Conservation (phyloP, 2,797 vertebrate species). For the Threskiornis aethiopicus region DNA sequence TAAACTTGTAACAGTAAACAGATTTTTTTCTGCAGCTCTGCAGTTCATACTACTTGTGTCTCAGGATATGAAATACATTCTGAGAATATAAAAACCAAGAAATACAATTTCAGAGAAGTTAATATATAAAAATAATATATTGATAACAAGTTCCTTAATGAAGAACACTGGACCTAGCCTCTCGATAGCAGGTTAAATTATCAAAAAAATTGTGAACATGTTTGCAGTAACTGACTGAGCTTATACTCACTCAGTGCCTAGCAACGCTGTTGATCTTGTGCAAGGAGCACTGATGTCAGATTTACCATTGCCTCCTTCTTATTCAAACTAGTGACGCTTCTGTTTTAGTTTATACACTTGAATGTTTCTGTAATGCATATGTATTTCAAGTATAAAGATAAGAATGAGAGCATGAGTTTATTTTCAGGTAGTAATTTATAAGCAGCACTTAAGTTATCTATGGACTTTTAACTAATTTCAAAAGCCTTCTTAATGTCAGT, state of each 20-base stretch:
- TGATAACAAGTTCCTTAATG: background rate
- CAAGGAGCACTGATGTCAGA: background rate
- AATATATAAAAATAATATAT: background rate
- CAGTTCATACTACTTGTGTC: background rate
- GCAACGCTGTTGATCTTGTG: background rate
- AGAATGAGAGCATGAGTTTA: background rate
- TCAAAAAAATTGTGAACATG: background rate
- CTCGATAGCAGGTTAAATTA: background rate
- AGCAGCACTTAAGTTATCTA: background rate
- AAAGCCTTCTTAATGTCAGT: background rate
- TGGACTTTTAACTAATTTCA: background rate
- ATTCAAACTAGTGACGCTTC: background rate
- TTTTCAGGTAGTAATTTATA: background rate
- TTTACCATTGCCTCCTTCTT: background rate
- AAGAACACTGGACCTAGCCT: background rate
- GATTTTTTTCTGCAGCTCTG: background rate
- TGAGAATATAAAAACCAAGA: background rate
- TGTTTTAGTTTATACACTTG: background rate
- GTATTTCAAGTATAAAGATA: background rate
- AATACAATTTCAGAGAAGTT: background rate
- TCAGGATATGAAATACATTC: background rate
- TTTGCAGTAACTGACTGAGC: background rate
- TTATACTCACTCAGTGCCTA: background rate
- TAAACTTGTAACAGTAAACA: background rate
- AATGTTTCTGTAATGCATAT: background rate